Base-by-base conservation (phyloP, 2,113 vertebrate species). In the Hippoglossus stenolepis region DNA sequence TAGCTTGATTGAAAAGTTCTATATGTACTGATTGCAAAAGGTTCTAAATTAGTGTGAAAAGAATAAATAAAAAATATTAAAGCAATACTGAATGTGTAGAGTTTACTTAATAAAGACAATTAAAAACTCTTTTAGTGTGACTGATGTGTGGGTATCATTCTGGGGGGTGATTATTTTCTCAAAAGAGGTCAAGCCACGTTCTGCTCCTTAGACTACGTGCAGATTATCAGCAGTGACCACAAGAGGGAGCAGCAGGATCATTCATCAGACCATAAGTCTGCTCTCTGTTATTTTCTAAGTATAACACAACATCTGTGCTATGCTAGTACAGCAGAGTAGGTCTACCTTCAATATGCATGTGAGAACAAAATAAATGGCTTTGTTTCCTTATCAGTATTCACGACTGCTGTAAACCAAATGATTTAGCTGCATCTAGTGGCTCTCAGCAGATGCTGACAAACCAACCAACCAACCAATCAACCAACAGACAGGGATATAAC, bases 61-160 rank as follows among this genome's bases (percentile, higher is more conserved):
- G 47, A 76, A 82, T 80, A 89, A 87, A 87, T 86, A 88, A 82
- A 82, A 87, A 73, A 80, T 47, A 80, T 83, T 79, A 54, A 80
- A 94, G 94, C 94, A 94, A 95, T 94, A 94, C 89, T 91, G 85
- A 91, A 93, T 73, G 74, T 90, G 91, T 94, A 93, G 92, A 91
- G 91, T 94, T 94, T 93, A 94, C 93, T 93, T 94, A 94, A 94
- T 95, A 95, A 95, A 95, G 89, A 88, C 79, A 45, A 87, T 91
- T 93, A 64, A 91, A 93, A 93, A 89, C 88, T 82, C 87, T 80
- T 20, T 21, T 28, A 45, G 54, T 73, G 35, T 64, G 65, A 64
- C 31, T 76, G 65, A 8, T 73, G 59, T 84, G 60, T 88, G 31
- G 23, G 31, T 10, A 69, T 80, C 54, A 65, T 15, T 43, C 2